Conservation (phyloP, 1,140 invertebrate genomes). For the Drosophila sp. region DNA sequence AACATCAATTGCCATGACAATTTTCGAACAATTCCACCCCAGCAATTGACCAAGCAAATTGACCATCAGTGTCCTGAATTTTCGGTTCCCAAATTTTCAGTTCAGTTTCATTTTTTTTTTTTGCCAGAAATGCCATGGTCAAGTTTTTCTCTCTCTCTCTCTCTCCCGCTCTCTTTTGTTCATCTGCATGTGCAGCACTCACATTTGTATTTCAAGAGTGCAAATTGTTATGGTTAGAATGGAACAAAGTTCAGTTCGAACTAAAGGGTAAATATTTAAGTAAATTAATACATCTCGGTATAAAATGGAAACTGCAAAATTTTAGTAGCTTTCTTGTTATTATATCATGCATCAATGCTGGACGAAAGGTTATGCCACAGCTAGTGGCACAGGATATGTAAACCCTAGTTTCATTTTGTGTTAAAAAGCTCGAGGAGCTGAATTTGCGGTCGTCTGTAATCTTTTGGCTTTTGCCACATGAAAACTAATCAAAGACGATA, state of each 20-base stretch:
- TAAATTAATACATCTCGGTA: neutral
- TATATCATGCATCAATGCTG: no score
- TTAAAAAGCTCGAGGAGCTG: neutral
- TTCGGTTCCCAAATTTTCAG: constrained; percentile 31
- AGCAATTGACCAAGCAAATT: constrained; percentile 68
- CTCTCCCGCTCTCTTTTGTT: constrained; percentile 13
- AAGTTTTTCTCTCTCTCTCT: constrained; percentile 6
- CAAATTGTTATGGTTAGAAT: constrained; percentile 38
- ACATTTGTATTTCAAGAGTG: constrained; percentile 18
- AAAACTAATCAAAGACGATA: constrained; percentile 39
- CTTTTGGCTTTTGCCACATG: constrained; percentile 17
- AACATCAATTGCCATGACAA: constrained; percentile 49
- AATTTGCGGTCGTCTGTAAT: neutral
- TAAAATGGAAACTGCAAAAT: neutral
- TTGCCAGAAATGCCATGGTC: constrained; percentile 8
- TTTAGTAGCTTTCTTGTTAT: no score
- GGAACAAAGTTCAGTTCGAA: constrained; percentile 34
- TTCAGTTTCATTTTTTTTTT: constrained; percentile 33
- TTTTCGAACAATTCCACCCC: constrained; percentile 48
- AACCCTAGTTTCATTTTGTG: neutral
- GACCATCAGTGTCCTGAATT: constrained; percentile 62
- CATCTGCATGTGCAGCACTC: no score
- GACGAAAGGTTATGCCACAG: no score
- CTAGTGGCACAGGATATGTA: neutral
- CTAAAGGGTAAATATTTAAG: neutral